These are phyloP conservation scores for Callimorpha dominula DNA, from an alignment of 2,888 invertebrate genomes.

Conservation along the genomic window DNA sequence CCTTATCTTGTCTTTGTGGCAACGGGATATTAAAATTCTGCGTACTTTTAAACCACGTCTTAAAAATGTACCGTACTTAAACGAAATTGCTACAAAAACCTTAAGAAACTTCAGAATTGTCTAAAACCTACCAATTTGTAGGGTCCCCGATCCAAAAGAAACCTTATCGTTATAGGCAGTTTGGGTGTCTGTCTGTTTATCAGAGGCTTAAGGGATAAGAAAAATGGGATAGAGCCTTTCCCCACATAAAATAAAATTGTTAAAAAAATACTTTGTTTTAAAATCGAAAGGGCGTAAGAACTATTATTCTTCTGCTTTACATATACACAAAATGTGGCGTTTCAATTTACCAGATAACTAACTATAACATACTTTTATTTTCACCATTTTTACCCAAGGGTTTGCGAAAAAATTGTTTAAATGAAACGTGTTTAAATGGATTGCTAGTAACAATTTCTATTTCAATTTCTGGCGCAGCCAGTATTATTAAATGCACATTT, in stretches of 20 bases:
- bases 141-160: background rate
- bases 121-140: background rate
- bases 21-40: constrained; percentile 34
- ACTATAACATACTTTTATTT: too few relatives aligned
- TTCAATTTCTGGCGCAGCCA: background rate
- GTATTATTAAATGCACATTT: background rate
- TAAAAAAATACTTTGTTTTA: background rate
- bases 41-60: constrained; percentile 18
- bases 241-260: background rate
- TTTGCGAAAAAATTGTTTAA: too few relatives aligned
- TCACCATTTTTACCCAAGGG: too few relatives aligned
- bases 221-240: background rate
- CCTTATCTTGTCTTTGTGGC: constrained; percentile 35
- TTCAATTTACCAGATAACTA: too few relatives aligned
- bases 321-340: background rate
- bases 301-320: background rate
- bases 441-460: background rate
- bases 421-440: too few relatives aligned
- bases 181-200: background rate
- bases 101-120: background rate
- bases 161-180: background rate
- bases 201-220: background rate
- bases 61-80: background rate
- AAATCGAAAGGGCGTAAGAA: background rate
- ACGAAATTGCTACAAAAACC: background rate